Conservation (phyloP, 2,797 vertebrate species). For the Tinamus major region DNA sequence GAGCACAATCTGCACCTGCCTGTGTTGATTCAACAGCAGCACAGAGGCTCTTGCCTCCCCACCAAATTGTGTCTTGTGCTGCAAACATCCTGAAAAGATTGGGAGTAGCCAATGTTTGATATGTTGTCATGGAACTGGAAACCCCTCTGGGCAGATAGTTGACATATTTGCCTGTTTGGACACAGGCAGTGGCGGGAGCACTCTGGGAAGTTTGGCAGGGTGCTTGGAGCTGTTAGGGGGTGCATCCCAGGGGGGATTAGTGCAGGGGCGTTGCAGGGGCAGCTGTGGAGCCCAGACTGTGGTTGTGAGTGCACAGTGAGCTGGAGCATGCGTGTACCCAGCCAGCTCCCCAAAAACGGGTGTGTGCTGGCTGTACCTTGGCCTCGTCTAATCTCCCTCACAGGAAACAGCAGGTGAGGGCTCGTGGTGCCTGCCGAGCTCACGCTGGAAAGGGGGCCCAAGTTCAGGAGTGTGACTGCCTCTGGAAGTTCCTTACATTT, state of each 20-base stretch:
- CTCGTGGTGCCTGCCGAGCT: fast-evolving
- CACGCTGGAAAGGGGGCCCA: fast-evolving
- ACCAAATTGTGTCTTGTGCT: neutral
- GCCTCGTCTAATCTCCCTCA: fast-evolving
- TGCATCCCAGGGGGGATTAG: neutral
- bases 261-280: neutral
- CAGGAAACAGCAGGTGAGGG: fast-evolving
- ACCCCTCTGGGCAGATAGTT: neutral
- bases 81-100: neutral
- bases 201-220: neutral
- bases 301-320: neutral
- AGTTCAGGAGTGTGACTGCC: fast-evolving
- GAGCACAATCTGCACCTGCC: conserved; percentile 21
- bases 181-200: neutral
- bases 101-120: conserved; percentile 18
- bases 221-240: neutral
- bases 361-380: neutral
- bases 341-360: neutral
- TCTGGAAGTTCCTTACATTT: neutral
- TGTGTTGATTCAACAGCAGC: neutral
- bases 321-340: neutral
- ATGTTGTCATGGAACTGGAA: conserved; percentile 53
- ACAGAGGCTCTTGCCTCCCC: neutral
- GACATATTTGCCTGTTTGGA: conserved; percentile 11
- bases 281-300: too few relatives aligned